phyloP scores from a whole-genome alignment of 2,797 vertebrate species.

The Stomatorhinus walkeri region DNA sequence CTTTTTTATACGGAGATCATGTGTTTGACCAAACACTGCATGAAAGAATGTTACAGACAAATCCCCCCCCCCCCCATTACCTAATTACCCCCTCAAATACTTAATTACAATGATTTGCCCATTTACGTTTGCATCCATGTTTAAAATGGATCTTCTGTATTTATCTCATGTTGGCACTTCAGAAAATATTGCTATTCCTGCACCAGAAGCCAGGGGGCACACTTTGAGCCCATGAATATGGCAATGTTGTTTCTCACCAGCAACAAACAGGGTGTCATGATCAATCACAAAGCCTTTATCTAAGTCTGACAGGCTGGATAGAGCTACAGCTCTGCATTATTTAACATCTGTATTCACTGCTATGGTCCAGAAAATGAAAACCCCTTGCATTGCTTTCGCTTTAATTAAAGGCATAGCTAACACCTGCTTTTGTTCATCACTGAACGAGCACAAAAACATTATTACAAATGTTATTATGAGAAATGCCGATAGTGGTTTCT shows the following conservation, averaged over 20 bases:
- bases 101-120: neutral
- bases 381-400: neutral
- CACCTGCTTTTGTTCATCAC: neutral
- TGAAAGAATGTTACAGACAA: neutral
- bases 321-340: neutral
- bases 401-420: neutral
- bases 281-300: constrained; percentile 7
- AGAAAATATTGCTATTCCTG: neutral
- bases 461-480: neutral
- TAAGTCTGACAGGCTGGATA: neutral
- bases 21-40: neutral
- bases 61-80: neutral
- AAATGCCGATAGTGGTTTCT: neutral
- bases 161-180: neutral
- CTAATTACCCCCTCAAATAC: neutral
- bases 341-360: neutral
- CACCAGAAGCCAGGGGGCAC: neutral
- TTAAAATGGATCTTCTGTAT: neutral
- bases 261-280: neutral
- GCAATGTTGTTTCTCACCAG: neutral
- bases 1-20: neutral
- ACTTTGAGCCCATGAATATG: neutral
- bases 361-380: neutral
- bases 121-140: neutral
- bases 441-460: neutral